A percentile compares a stretch with the other conserved stretches of the same genome.
These are phyloP conservation scores for Danionella cerebrum DNA, from an alignment of 2,113 vertebrate genomes.

Conservation along the genomic window DNA sequence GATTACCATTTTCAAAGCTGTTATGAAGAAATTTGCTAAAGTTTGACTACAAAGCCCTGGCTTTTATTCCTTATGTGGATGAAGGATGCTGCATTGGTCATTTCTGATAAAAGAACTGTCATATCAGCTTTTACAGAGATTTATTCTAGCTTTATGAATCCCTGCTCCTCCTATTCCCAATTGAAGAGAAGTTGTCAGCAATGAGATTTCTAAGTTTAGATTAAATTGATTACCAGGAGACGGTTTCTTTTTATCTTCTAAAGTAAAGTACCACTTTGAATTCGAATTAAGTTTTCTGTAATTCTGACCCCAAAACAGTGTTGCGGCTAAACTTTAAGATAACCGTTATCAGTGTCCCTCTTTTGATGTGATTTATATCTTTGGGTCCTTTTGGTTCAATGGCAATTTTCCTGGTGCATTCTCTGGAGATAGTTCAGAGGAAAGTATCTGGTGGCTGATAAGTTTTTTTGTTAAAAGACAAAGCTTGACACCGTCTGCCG, in stretches of 20 bases:
- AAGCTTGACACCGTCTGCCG: slow-evolving; percentile 10
- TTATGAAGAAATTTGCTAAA: background rate
- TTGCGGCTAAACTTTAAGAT: slow-evolving; percentile 39
- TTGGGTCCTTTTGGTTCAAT: slow-evolving; percentile 31
- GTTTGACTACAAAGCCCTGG: slow-evolving; percentile 1
- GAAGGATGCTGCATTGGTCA: slow-evolving; percentile 55
- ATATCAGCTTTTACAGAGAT: slow-evolving; percentile 25
- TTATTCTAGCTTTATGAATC: background rate
- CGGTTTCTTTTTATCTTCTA: slow-evolving; percentile 26
- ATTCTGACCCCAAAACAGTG: slow-evolving; percentile 17
- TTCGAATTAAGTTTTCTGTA: slow-evolving; percentile 40
- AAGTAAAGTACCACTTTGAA: slow-evolving; percentile 38
- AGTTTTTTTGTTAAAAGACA: slow-evolving; percentile 38
- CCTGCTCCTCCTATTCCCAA: no score
- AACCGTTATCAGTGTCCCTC: slow-evolving; percentile 46
- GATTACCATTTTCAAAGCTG: no score
- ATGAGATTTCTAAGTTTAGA: slow-evolving; percentile 36
- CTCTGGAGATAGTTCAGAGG: slow-evolving; percentile 28
- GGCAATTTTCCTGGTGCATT: slow-evolving; percentile 46
- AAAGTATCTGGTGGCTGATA: slow-evolving; percentile 28
- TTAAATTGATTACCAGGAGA: slow-evolving; percentile 33
- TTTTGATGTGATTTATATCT: slow-evolving; percentile 52
- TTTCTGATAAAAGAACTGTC: slow-evolving; percentile 22
- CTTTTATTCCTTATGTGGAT: slow-evolving; percentile 31
- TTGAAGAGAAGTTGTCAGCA: slow-evolving; percentile 31